Conservation (phyloP, 2,888 invertebrate species). For the Ctenicera cuprea region DNA sequence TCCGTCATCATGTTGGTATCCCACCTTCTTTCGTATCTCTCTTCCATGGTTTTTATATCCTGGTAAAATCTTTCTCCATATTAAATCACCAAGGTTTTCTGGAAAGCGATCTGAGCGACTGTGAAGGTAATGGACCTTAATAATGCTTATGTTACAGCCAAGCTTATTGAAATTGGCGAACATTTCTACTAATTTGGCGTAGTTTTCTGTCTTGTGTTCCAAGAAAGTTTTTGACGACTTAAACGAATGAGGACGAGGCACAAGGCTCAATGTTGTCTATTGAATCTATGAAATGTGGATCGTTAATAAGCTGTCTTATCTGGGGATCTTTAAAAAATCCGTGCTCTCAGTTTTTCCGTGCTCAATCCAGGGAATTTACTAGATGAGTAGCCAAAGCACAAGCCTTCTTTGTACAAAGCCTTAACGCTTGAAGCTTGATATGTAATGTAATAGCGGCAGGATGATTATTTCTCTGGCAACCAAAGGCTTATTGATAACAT, state of each 20-base stretch:
- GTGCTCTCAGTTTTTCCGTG: neutral
- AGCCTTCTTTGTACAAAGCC: too few relatives aligned
- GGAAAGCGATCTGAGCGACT: too few relatives aligned
- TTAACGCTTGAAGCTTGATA: too few relatives aligned
- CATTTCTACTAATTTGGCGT: neutral
- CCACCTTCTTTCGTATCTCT: slow-evolving; percentile 62
- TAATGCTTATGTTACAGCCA: neutral
- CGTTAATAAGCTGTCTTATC: neutral
- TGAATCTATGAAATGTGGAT: neutral
- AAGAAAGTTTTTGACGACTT: neutral
- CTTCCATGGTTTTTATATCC: slow-evolving; percentile 58
- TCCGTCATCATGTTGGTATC: slow-evolving; percentile 63
- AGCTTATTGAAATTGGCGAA: neutral
- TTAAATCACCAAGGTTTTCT: neutral
- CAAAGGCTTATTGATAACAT: too few relatives aligned
- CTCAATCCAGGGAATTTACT: too few relatives aligned
- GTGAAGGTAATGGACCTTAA: neutral
- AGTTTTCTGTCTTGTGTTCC: neutral
- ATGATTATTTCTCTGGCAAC: too few relatives aligned
- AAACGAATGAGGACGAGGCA: neutral
- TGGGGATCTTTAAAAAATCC: neutral
- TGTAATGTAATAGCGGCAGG: too few relatives aligned
- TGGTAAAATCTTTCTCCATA: neutral
- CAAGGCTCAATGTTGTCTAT: neutral
- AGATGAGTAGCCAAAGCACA: too few relatives aligned